These are phyloP conservation scores for Formica aserva DNA, from an alignment of 2,888 invertebrate genomes.

Conservation along the genomic window DNA sequence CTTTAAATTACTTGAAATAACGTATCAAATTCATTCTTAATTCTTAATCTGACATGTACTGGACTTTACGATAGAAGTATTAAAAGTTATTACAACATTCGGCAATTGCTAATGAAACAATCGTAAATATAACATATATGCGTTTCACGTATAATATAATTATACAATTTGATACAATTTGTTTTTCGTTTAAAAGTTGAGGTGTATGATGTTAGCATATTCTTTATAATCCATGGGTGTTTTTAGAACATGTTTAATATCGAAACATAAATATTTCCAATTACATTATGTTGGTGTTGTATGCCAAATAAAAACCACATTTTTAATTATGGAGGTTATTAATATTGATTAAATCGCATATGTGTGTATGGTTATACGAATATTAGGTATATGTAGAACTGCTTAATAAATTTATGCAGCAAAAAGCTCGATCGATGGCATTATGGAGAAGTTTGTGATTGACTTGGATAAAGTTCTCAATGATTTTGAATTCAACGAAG, in stretches of 20 bases:
- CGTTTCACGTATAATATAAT: background rate
- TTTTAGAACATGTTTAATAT: background rate
- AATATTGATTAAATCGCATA: slow-evolving; percentile 47
- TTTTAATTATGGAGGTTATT: slow-evolving; percentile 19
- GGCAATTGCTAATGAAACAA: background rate
- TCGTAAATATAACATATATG: background rate
- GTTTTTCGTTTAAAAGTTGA: background rate
- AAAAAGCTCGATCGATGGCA: slow-evolving; percentile 27
- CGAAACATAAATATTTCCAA: background rate
- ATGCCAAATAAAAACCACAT: background rate
- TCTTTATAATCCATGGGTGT: background rate
- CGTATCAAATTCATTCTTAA: background rate
- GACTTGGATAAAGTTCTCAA: slow-evolving; percentile 94
- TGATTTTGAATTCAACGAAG: slow-evolving; percentile 93
- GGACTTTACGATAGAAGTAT: background rate
- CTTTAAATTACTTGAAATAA: background rate
- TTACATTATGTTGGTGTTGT: background rate
- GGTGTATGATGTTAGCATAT: background rate
- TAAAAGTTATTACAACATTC: background rate
- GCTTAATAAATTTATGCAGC: slow-evolving; percentile 52
- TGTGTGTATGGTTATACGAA: slow-evolving; percentile 28
- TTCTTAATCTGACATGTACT: background rate
- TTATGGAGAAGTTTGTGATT: slow-evolving; percentile 89
- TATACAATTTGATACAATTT: background rate
- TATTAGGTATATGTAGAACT: slow-evolving; percentile 37